Evolutionary conservation across 2,888 invertebrate genomes (phyloP), one percentile per base, ranked within the genome.

Genomic region (Drosophila mimetica): DNA sequence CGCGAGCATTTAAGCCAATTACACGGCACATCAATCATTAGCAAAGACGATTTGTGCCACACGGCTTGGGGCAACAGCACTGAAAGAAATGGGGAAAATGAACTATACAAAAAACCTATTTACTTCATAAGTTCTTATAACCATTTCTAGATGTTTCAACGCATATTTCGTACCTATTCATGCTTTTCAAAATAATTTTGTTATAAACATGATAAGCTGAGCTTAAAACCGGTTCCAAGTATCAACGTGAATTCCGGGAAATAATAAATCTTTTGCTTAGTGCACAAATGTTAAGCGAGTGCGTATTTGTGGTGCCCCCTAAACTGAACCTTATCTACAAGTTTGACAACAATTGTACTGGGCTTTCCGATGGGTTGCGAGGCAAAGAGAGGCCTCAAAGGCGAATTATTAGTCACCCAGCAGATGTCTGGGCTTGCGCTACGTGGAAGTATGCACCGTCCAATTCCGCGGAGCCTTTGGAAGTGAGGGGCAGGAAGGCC

Each of bases 1-100:
- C 28, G 39, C 70, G 50, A 63, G 53, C 64, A 72, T 61, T 82
- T 86, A 88, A 88, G 83, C 88, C 88, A 88, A 88, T 82, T 79
- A 82, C 64, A 76, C 44, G 69, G 48, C 51, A 76, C 86, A 88
- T 88, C 79, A 71, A 82, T 83, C 88, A 88, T 71, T 64, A 32
- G 53, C 32, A 51, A 52, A 59, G 53, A 61, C 63, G 48, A 63
- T 70, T 63, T 61, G 32, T 42, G 48, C 14, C 50, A 20, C 37
- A 34, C 30, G 13, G 25, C 48, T 25, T 16, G 25, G 22, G 22
- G 36, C 34, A 34, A 41, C 4, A 28, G 20, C 60, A 60, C 60
- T 28, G 14, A 18, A 44, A 55, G 28, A 25, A n/a, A n/a, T n/a
- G n/a, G n/a, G n/a, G n/a, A n/a, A n/a, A n/a, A n/a, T n/a, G n/a